Percentiles rank a stretch among this genome's conserved stretches.
Conservation (phyloP, 1,140 invertebrate species). For the Apis mellifera region DNA sequence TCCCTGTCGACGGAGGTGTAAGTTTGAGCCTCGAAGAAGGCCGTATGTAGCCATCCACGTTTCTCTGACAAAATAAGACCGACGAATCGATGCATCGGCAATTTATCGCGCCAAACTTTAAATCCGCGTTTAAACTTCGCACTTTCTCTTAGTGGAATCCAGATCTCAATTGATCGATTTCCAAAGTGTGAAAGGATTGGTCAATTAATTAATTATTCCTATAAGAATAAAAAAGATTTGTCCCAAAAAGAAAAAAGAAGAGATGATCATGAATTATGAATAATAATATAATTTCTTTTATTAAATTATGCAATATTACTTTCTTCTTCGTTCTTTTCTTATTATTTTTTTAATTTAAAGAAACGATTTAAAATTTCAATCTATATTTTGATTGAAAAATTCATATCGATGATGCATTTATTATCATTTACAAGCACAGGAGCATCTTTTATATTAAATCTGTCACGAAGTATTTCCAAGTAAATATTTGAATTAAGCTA, state of each 20-base stretch:
- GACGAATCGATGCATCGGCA: constrained; percentile 47
- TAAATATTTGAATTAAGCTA: not conserved
- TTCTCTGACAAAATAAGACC: constrained; percentile 29
- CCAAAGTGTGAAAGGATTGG: not conserved
- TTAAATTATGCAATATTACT: no score
- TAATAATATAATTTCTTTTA: no score
- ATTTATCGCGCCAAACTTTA: not conserved
- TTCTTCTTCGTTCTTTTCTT: no score
- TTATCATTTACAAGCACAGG: not conserved
- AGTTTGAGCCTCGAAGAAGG: constrained; percentile 47
- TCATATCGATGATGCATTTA: not conserved
- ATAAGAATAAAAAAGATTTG: not conserved
- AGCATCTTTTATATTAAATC: not conserved
- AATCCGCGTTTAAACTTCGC: not conserved
- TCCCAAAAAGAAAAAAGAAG: no score
- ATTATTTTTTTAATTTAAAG: no score
- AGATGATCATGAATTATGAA: no score
- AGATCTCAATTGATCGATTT: not conserved
- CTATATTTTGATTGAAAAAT: no score
- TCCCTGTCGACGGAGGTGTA: constrained; percentile 21
- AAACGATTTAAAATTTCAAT: no score
- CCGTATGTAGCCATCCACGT: constrained; percentile 2
- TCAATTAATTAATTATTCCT: not conserved
- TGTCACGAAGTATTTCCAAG: not conserved
- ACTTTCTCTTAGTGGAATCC: no score